Conservation (phyloP, 2,888 invertebrate species). For the Papilio gigon region DNA sequence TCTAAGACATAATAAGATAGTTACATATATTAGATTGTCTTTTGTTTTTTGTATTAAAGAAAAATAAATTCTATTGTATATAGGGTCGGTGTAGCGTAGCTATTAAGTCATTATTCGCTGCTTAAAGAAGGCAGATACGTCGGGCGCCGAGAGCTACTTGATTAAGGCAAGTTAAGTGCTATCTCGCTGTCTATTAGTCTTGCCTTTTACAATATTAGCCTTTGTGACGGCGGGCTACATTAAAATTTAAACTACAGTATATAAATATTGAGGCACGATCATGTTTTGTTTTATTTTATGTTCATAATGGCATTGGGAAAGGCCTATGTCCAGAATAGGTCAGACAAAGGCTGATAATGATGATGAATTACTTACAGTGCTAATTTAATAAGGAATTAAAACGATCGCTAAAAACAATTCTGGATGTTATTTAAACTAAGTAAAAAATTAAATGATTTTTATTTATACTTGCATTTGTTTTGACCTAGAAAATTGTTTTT, state of each 20-base stretch:
- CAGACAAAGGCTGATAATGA: too few species aligned
- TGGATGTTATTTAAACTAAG: too few species aligned
- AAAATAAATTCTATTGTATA: background rate
- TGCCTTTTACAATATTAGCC: conserved; percentile 37
- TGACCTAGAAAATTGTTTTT: too few species aligned
- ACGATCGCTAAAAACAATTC: background rate
- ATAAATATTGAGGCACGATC: conserved; percentile 15
- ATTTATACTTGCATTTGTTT: too few species aligned
- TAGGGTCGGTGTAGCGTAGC: background rate
- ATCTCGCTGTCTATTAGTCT: conserved; percentile 33
- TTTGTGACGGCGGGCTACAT: conserved; percentile 45
- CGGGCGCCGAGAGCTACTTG: conserved; percentile 30
- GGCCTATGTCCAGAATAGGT: too few species aligned
- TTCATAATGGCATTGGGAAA: too few species aligned
- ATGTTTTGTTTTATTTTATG: background rate
- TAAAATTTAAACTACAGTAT: conserved; percentile 18
- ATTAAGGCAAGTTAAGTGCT: conserved; percentile 35
- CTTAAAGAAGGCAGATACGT: conserved; percentile 31
- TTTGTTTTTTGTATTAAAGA: background rate
- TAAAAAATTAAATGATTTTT: too few species aligned
- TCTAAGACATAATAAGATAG: too few species aligned
- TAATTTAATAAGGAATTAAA: background rate
- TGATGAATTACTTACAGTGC: background rate
- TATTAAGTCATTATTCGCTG: conserved; percentile 27
- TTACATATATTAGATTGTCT: too few species aligned